Evolutionary conservation across 2,888 invertebrate genomes (phyloP), one percentile per base, ranked within the genome.

Genomic region (Oligia strigilis): DNA sequence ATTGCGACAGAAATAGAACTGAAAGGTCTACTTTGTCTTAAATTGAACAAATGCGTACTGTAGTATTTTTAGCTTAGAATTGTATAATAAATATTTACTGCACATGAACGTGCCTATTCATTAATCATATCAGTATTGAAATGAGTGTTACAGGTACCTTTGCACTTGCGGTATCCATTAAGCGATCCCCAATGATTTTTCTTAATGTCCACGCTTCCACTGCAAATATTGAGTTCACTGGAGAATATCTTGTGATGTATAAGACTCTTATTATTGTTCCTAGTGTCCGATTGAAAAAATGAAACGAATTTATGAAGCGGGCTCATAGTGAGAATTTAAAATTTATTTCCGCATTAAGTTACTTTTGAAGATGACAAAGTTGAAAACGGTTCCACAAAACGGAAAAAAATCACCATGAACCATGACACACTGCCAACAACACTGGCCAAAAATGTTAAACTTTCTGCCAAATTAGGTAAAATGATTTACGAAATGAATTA

Each of bases 281-380:
- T 97, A 58, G 96, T 94, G 91, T 97, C 97, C 73, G 95, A 93
- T 93, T 97, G 97, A 92, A 98, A 98, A 86, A 98, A 96, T 78
- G 98, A 97, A 84, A 97, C 97, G 75, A 98, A 96, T 92, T 97
- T 97, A 88, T 98, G 97, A 67, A 98, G 93, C 58, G 98, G 97
- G 90, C 97, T 97, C 97, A 98, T 98, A 88, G 89, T 79, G 66
- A 83, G 43, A 55, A 77, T 65, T 77, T 55, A 29, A 23, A 29
- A 58, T 49, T 71, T 71, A 58, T 66, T 60, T 17, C 65, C 71
- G 71, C 75, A 72, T 77, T n/a, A 79, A 80, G 67, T 73, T 65
- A 43, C 14, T 74, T 69, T 72, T 49, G 14, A 58, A 65, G 52
- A 40, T 46, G 17, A 64, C 9, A 71, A 65, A 60, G 43, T 78